Conservation (phyloP, 1,140 invertebrate genomes). For the Alviniconcha marisindica region DNA sequence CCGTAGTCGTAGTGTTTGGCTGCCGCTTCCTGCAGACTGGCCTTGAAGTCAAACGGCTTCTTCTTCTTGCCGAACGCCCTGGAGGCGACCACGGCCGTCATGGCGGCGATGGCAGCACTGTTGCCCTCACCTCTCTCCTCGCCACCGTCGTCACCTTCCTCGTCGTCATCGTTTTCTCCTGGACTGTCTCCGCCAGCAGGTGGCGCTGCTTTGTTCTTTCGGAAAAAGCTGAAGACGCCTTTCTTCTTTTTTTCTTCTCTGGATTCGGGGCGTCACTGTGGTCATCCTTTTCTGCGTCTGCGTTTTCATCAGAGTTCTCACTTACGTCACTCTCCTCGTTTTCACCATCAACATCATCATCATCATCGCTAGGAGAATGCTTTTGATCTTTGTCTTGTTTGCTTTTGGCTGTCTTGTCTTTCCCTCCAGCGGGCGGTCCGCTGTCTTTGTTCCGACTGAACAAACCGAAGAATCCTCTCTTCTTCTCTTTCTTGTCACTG, state of each 20-base stretch:
- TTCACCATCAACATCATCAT: not conserved
- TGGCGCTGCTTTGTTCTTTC: not conserved
- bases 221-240: no score
- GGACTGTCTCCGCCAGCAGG: not conserved
- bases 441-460: slow-evolving; percentile 11
- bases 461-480: not conserved
- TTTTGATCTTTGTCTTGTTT: no score
- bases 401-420: not conserved
- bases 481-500: slow-evolving; percentile 1
- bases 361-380: not conserved
- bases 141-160: not conserved
- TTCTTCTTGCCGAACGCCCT: slow-evolving; percentile 16
- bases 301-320: not conserved
- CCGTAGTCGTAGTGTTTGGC: slow-evolving; percentile 1
- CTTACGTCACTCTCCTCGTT: not conserved
- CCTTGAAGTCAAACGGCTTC: slow-evolving; percentile 10
- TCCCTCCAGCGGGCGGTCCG: not conserved
- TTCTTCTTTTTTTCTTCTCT: not conserved
- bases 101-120: not conserved
- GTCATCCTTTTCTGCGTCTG: not conserved
- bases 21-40: not conserved
- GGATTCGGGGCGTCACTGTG: not conserved
- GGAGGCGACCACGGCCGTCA: not conserved
- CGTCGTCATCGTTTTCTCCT: not conserved
- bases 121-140: not conserved